phyloP scores from a whole-genome alignment of 2,888 invertebrate species.

The Malthinus seriepunctatus region DNA sequence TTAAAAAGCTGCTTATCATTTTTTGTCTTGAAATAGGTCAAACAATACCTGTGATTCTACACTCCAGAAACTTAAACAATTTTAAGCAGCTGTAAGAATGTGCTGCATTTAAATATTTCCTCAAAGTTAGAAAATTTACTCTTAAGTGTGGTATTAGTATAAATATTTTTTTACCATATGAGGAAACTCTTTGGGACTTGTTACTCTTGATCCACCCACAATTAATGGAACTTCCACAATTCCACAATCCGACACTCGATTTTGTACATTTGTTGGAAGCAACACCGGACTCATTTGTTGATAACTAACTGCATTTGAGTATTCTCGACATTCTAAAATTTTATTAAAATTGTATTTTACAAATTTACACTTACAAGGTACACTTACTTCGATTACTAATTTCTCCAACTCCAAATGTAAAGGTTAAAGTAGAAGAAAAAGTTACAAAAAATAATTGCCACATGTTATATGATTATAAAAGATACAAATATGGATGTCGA shows the following conservation, averaged over 20 bases:
- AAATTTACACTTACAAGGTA: neutral
- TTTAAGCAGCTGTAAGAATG: no score
- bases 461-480: neutral
- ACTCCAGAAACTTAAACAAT: no score
- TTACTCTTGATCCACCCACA: conserved; percentile 48
- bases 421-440: neutral
- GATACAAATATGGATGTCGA: no score
- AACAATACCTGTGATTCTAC: no score
- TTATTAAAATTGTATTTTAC: neutral
- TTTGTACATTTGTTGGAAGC: conserved; percentile 36
- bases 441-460: neutral
- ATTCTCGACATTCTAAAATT: conserved; percentile 51
- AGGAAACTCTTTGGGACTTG: conserved; percentile 56
- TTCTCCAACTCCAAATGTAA: conserved; percentile 5
- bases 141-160: no score
- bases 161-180: conserved; percentile 55
- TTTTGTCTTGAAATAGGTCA: no score
- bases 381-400: conserved; percentile 19
- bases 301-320: conserved; percentile 45
- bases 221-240: conserved; percentile 51
- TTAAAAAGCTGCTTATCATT: no score
- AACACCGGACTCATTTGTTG: conserved; percentile 46
- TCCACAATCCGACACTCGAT: conserved; percentile 47
- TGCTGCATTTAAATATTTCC: no score
- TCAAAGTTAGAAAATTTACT: neutral